Evolutionary conservation across 2,113 vertebrate genomes (phyloP).

Genomic region (Indicator indicator): DNA sequence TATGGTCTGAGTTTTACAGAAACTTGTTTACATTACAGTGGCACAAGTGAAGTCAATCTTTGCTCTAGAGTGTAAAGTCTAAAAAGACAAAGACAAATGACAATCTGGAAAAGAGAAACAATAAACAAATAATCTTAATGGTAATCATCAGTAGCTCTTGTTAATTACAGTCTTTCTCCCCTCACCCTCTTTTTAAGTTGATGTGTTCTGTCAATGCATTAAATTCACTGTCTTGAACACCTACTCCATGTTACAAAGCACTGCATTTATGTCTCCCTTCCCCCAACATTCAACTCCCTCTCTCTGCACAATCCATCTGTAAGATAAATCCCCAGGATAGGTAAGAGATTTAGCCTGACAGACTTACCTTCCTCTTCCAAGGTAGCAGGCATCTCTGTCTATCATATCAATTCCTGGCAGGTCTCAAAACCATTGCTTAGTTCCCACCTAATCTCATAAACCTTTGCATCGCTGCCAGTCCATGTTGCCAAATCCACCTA

Average conservation of each 20-base stretch:
- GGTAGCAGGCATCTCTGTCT: background rate
- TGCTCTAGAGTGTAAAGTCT: background rate
- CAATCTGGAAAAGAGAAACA: background rate
- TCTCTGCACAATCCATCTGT: background rate
- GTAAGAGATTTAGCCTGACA: background rate
- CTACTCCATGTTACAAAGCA: background rate
- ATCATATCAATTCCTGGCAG: background rate
- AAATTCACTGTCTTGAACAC: background rate
- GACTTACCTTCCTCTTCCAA: background rate
- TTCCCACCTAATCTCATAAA: background rate
- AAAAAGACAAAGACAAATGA: background rate
- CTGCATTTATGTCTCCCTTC: background rate
- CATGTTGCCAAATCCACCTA: background rate
- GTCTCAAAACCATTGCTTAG: background rate
- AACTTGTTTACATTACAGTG: background rate
- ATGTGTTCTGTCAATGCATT: background rate
- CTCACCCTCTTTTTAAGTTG: too few relatives aligned
- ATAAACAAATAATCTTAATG: background rate
- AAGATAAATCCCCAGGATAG: background rate
- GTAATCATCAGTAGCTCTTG: background rate
- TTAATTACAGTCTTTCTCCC: background rate
- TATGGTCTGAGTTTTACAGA: background rate
- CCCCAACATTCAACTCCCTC: background rate
- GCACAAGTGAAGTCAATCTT: background rate
- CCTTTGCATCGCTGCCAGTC: background rate